Percentiles rank a stretch among this genome's conserved stretches.
Conservation (phyloP, 2,888 invertebrate species). For the Pediacus dermestoides region DNA sequence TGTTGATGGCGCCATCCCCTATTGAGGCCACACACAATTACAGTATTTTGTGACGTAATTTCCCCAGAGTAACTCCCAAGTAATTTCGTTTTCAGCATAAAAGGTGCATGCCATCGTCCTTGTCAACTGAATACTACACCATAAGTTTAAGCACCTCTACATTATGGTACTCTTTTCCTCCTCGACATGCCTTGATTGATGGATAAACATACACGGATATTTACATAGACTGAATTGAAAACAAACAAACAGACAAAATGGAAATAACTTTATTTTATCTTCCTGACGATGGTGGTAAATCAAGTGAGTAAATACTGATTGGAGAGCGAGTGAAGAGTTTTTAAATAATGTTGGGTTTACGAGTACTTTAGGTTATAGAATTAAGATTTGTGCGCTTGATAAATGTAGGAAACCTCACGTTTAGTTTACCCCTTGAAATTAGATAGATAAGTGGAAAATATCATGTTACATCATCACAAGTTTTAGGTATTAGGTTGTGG, state of each 20-base stretch:
- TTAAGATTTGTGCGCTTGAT: too few relatives aligned
- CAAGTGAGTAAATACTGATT: slow-evolving; percentile 14
- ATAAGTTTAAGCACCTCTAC: too few relatives aligned
- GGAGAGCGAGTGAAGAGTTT: slow-evolving; percentile 7
- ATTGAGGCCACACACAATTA: slow-evolving; percentile 31
- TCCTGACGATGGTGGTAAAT: slow-evolving; percentile 13
- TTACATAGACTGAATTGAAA: slow-evolving; percentile 14
- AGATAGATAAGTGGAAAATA: slow-evolving; percentile 1
- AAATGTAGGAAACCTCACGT: too few relatives aligned
- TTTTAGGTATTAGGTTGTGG: too few relatives aligned
- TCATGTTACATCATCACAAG: too few relatives aligned
- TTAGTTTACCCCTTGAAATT: too few relatives aligned
- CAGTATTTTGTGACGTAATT: slow-evolving; percentile 39
- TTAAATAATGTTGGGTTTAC: background rate
- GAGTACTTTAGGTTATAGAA: too few relatives aligned
- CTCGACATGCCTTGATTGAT: too few relatives aligned
- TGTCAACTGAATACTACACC: too few relatives aligned
- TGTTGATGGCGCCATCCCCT: slow-evolving; percentile 26
- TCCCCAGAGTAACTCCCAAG: slow-evolving; percentile 32
- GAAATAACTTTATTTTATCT: slow-evolving; percentile 14
- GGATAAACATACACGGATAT: slow-evolving; percentile 15
- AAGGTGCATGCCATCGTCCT: slow-evolving; percentile 19
- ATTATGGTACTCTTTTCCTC: too few relatives aligned
- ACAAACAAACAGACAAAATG: slow-evolving; percentile 11
- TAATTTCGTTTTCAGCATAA: slow-evolving; percentile 22